A percentile compares a stretch with the other conserved stretches of the same genome.
These are phyloP conservation scores for Phoenicopterus ruber DNA, from an alignment of 2,113 vertebrate species.

Conservation along the genomic window DNA sequence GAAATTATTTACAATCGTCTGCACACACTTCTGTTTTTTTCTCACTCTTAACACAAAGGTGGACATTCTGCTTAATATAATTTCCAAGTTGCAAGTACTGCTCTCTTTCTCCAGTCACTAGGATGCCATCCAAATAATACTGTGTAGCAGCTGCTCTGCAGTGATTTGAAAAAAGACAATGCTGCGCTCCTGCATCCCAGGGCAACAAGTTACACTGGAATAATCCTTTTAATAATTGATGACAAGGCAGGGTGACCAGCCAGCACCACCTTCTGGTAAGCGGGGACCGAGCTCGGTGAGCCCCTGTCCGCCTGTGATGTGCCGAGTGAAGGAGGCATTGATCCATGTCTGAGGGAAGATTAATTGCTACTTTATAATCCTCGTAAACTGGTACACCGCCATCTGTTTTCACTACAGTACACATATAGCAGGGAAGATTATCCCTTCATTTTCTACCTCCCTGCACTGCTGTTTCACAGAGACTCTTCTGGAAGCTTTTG, in stretches of 20 bases:
- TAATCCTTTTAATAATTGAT: neutral
- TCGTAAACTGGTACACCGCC: neutral
- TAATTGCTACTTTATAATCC: conserved; percentile 44
- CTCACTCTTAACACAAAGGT: neutral
- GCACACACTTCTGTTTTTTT: neutral
- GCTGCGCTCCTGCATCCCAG: neutral
- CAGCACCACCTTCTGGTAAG: conserved; percentile 6
- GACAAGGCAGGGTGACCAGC: neutral
- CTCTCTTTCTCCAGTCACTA: neutral
- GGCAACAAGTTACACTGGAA: neutral
- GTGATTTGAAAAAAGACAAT: neutral
- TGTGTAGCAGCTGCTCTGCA: neutral
- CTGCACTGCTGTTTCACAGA: neutral
- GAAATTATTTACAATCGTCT: neutral
- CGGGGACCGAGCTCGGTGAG: accelerated
- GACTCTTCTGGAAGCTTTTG: neutral
- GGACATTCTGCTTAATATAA: neutral
- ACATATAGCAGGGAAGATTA: neutral
- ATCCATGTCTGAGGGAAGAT: conserved; percentile 26
- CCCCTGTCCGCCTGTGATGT: neutral
- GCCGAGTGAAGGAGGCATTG: neutral
- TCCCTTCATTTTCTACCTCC: neutral
- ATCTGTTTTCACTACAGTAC: conserved; percentile 15
- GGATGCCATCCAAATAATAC: neutral
- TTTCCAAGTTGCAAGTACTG: neutral